phyloP scores from a whole-genome alignment of 2,113 vertebrate species.

The Centropus bengalensis region DNA sequence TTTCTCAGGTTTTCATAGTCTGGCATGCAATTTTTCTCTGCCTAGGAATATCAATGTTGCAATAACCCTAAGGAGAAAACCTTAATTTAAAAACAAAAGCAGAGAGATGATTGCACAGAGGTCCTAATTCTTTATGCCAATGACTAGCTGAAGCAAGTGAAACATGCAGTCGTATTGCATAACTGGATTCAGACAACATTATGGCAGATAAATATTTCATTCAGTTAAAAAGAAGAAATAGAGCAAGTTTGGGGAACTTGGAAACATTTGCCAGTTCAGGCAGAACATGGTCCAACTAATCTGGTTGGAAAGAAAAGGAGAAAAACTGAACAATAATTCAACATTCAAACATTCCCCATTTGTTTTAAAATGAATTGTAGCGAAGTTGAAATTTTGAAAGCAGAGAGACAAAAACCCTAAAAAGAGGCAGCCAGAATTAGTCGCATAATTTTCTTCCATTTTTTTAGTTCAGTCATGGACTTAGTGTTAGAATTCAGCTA shows the following conservation, averaged over 20 bases:
- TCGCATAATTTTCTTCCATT: neutral
- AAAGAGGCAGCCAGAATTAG: neutral
- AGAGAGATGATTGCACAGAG: neutral
- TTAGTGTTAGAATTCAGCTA: accelerated
- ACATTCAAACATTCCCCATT: neutral
- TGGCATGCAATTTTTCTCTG: neutral
- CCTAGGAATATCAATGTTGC: neutral
- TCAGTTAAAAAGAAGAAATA: neutral
- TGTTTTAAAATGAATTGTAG: neutral
- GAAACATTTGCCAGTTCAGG: neutral
- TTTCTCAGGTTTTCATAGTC: neutral
- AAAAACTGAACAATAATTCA: neutral
- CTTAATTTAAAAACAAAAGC: slow-evolving; percentile 40
- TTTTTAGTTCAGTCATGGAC: neutral
- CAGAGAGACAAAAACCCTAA: neutral
- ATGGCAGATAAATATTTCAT: neutral
- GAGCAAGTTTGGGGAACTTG: neutral
- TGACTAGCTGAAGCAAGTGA: neutral
- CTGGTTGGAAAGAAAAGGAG: neutral
- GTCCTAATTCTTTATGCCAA: slow-evolving; percentile 4
- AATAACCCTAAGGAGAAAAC: slow-evolving; percentile 3
- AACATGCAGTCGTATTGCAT: neutral
- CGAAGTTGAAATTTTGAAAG: neutral
- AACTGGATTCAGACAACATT: neutral
- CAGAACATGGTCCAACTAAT: neutral